A percentile compares a stretch with the other conserved stretches of the same genome.
These are phyloP conservation scores for Drosophila quadrilineata DNA, from an alignment of 1,140 invertebrate species.

Conservation along the genomic window DNA sequence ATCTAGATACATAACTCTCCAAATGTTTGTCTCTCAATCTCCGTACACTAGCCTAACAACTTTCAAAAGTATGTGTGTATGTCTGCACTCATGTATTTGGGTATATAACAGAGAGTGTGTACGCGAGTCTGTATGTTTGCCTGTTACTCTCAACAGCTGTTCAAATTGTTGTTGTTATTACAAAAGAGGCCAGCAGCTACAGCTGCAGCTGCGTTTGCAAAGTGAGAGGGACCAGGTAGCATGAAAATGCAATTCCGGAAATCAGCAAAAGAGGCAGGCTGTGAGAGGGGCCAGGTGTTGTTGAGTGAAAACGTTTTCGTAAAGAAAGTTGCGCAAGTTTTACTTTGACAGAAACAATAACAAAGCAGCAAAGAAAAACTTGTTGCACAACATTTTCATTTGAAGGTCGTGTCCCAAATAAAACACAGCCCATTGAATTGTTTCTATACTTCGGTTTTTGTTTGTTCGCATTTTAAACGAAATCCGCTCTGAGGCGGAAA, in stretches of 20 bases:
- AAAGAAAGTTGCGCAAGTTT: conserved; percentile 27
- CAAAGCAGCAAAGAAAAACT: conserved; percentile 38
- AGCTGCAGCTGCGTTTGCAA: too few relatives aligned
- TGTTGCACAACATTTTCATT: conserved; percentile 63
- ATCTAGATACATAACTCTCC: neutral
- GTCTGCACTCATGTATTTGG: too few relatives aligned
- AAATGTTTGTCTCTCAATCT: neutral
- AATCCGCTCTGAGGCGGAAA: conserved; percentile 20
- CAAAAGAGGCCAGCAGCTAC: conserved; percentile 10
- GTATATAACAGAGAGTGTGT: too few relatives aligned
- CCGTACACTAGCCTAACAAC: conserved; percentile 35
- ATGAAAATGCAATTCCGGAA: conserved; percentile 59
- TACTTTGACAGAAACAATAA: conserved; percentile 16
- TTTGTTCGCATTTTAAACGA: neutral
- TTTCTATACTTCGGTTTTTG: neutral
- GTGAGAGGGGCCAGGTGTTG: conserved; percentile 7
- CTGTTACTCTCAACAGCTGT: conserved; percentile 38
- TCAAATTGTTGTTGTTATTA: conserved; percentile 10
- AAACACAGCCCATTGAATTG: conserved; percentile 35
- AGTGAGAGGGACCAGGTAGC: too few relatives aligned
- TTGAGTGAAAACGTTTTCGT: conserved; percentile 17
- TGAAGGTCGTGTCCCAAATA: conserved; percentile 56
- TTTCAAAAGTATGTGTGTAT: too few relatives aligned
- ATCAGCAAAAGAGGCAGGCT: conserved; percentile 33
- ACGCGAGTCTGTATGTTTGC: conserved; percentile 3